A percentile compares a stretch with the other conserved stretches of the same genome.
These are phyloP conservation scores for Trematocara macrostoma DNA, from an alignment of 2,113 vertebrate genomes.

Conservation along the genomic window DNA sequence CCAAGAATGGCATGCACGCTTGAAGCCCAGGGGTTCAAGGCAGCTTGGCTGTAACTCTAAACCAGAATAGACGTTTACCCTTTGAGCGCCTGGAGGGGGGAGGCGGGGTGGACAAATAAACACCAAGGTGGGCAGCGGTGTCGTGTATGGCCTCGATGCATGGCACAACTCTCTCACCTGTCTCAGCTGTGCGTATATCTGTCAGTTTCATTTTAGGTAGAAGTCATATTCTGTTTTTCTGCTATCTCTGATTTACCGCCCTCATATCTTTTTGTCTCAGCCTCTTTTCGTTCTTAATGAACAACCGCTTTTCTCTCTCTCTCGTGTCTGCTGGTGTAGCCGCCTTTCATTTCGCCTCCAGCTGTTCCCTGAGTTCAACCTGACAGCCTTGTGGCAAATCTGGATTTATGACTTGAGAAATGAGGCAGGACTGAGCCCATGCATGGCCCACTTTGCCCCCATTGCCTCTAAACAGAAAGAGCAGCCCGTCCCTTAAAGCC, in stretches of 20 bases:
- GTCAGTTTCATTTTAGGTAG: not conserved
- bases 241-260: constrained; percentile 24
- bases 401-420: constrained; percentile 61
- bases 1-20: constrained; percentile 72
- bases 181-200: constrained; percentile 5
- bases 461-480: constrained; percentile 8
- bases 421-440: constrained; percentile 10
- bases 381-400: constrained; percentile 25
- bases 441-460: constrained; percentile 6
- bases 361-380: constrained; percentile 53
- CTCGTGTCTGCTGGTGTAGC: not conserved
- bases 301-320: not conserved
- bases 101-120: constrained; percentile 70
- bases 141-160: constrained; percentile 38
- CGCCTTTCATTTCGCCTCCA: constrained; percentile 61
- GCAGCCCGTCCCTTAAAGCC: not conserved
- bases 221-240: not conserved
- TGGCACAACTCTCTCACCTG: constrained; percentile 43
- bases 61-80: constrained; percentile 81
- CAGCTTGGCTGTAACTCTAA: constrained; percentile 71
- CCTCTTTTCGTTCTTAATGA: constrained; percentile 12
- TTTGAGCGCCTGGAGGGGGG: constrained; percentile 68
- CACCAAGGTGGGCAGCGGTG: constrained; percentile 63
- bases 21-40: constrained; percentile 74
- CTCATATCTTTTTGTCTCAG: constrained; percentile 6